Base-by-base conservation (phyloP, 2,888 invertebrate genomes). In the Criorhina ranunculi region DNA sequence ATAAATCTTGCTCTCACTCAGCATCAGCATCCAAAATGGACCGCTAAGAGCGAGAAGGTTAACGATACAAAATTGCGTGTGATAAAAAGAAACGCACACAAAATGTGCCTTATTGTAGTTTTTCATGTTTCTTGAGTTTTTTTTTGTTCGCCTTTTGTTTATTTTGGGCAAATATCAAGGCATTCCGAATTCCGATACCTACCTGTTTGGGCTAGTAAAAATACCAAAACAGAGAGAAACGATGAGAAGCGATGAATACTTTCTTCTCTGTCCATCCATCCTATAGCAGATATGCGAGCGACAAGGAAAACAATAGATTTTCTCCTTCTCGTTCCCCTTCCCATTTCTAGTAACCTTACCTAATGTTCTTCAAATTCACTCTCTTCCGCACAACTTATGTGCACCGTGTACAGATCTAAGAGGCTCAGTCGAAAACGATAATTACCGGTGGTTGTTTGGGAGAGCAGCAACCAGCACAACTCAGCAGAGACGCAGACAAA, bases 371-470 rank as follows among this genome's bases (percentile, higher is more conserved):
- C 85, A 85, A 85, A 85, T 85, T 70, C 70, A 80, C 85, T 86
- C 81, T 86, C 86, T 86, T 86, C 81, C 81, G 86, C 77, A 81
- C 86, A 77, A 80, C 66, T 86, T 86, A 79, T 81, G 76, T 81
- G 72, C 62, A 72, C 66, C 55, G 70, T 60, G 76, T 70, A 67
- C 55, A 81, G 75, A 86, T 81, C 70, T 72, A 72, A 85, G 85
- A 80, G 85, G 64, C 70, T 86, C 86, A 91, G 91, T 91, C 91
- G 90, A 88, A 89, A 90, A 90, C 89, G 89, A 91, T 91, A 91
- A 91, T 91, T 91, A 91, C 90, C 89, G 90, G 90, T 91, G 91
- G 91, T 90, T 90, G 90, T 91, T 90, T 90, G 80, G 62, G 80
- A 85, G 80, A 85, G 80, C 62, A 81, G 76, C 70, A 55, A 62